These are phyloP conservation scores for Conus canariensis DNA, from an alignment of 2,888 invertebrate genomes.

Conservation along the genomic window DNA sequence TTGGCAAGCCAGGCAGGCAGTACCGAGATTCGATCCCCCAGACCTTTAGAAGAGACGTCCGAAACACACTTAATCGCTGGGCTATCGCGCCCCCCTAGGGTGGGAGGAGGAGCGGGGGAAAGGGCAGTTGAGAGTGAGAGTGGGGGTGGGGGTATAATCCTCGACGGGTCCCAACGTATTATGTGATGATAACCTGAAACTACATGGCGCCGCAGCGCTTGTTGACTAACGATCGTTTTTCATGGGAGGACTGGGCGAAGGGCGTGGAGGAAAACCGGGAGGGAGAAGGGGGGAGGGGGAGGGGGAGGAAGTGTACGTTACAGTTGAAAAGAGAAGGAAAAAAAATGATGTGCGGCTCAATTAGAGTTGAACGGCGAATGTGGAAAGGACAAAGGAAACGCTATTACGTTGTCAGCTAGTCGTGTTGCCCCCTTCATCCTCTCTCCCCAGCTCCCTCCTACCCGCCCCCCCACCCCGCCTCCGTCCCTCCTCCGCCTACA, in stretches of 20 bases:
- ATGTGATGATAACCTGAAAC: constrained; percentile 15
- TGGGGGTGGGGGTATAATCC: background rate
- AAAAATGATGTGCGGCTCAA: background rate
- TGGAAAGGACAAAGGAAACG: constrained; percentile 15
- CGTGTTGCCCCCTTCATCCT: background rate
- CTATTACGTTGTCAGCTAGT: background rate
- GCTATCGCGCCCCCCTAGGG: background rate
- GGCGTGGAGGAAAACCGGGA: background rate
- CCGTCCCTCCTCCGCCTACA: no score
- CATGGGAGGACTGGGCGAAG: background rate
- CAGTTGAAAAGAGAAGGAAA: background rate
- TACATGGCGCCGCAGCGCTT: constrained; percentile 1
- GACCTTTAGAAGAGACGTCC: no score
- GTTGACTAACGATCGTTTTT: constrained; percentile 25
- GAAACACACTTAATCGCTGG: no score
- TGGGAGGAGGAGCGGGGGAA: no score
- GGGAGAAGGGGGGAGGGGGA: background rate
- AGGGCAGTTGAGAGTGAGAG: background rate
- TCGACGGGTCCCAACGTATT: background rate
- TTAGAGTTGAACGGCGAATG: background rate
- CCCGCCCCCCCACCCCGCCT: no score
- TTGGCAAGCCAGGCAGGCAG: no score
- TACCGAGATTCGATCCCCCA: no score
- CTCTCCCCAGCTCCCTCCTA: background rate
- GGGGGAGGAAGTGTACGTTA: constrained; percentile 5